Base-by-base conservation (phyloP, 2,888 invertebrate genomes). In the Theristus sp. region DNA sequence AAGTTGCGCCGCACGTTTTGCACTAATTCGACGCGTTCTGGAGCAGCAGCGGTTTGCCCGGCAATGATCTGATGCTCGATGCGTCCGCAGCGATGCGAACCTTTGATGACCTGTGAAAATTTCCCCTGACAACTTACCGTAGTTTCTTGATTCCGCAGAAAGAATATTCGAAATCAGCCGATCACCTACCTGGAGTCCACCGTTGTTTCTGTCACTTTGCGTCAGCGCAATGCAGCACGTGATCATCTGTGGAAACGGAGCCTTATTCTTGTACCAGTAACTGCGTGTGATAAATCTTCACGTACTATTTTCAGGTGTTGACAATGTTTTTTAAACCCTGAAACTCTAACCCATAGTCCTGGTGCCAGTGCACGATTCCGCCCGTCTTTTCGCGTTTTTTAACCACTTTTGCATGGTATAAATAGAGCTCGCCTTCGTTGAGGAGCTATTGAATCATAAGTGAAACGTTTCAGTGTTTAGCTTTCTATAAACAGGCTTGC, bases 321-420 rank as follows among this genome's bases (percentile, higher is more conserved):
- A 38, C 6, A 6, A 38, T 38, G 6, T 38, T 38, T 13, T 13
- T 17, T 13, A 38, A 38, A 38, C 6, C 38, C 6, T 13, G 17
- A 38, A 38, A 38, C 38, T 6, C 49, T 17, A 17, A 49, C 49
- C 49, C 49, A 24, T 49, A 58, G 26, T 58, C 58, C 30, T 58
- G 58, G 24, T 58, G 58, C 58, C 58, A 58, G 46, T 26, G 13
- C 6, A 58, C 17, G 17, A 17, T 52, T n/a, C 58, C 58, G 2
- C 53, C 58, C 2, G 58, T 58, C 13, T 28, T 6, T 13, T 38
- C 24, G 24, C 13, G 49, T 26, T 58, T 58, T 29, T 52, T 52
- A 20, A 58, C 26, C 20, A 29, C 24, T 26, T 58, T 58, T 3
- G n/a, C 52, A 30, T 28, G 22, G 52, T 52, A 58, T 52, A 58